phyloP scores from a whole-genome alignment of 2,113 vertebrate genomes.

The Gulo gulo region DNA sequence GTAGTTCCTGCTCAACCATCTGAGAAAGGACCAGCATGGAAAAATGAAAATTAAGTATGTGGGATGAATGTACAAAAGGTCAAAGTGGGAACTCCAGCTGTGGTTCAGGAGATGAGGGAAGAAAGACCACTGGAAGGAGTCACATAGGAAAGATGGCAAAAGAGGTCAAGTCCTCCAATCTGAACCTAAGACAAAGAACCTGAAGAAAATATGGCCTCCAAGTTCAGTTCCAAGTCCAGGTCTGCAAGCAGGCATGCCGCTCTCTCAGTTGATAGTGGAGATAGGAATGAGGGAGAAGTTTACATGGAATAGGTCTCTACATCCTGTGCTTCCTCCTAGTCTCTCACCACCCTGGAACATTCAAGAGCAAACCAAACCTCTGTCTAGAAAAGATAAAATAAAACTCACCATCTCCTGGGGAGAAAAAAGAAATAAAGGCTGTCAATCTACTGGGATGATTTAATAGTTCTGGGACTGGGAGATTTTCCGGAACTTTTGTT shows the following conservation, averaged over 20 bases:
- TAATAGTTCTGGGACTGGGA: background rate
- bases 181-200: constrained; percentile 91
- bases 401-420: constrained; percentile 75
- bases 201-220: constrained; percentile 87
- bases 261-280: constrained; percentile 89
- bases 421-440: background rate
- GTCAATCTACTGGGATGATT: constrained; percentile 65
- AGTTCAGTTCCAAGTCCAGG: constrained; percentile 92
- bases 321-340: constrained; percentile 61
- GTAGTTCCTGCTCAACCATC: background rate
- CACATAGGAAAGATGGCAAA: constrained; percentile 88
- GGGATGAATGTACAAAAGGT: constrained; percentile 78
- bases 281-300: constrained; percentile 83
- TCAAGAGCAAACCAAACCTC: constrained; percentile 73
- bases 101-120: constrained; percentile 84
- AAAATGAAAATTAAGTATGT: constrained; percentile 73
- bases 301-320: constrained; percentile 80
- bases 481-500: background rate
- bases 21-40: constrained; percentile 69
- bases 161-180: constrained; percentile 87
- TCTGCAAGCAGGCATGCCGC: constrained; percentile 91
- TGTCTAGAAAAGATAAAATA: constrained; percentile 75
- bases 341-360: constrained; percentile 69
- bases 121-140: constrained; percentile 88
- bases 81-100: constrained; percentile 80